Conservation (phyloP, 2,888 invertebrate genomes). For the Nomada lathburiana region DNA sequence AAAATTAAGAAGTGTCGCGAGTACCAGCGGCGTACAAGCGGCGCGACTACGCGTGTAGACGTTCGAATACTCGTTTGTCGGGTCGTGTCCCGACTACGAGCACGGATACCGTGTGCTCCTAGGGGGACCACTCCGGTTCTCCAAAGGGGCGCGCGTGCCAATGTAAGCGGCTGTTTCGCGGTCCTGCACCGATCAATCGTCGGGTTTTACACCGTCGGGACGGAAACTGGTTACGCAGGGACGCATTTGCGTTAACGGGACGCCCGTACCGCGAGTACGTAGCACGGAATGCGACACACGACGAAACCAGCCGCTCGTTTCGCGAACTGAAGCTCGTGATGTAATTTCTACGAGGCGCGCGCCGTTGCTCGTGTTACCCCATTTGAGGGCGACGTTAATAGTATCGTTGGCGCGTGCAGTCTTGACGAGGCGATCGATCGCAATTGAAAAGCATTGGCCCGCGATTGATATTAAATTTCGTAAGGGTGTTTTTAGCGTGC, state of each 20-base stretch:
- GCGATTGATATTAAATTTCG: background rate
- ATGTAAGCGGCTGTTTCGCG: slow-evolving; percentile 67
- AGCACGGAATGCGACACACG: slow-evolving; percentile 36
- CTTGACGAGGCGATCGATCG: background rate
- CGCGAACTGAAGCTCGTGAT: slow-evolving; percentile 1
- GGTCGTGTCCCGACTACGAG: slow-evolving; percentile 45
- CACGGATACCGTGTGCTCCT: slow-evolving; percentile 48
- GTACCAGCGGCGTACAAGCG: background rate
- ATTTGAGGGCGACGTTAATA: background rate
- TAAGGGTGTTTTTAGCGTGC: no score
- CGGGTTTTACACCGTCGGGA: slow-evolving; percentile 60
- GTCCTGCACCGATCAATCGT: slow-evolving; percentile 66
- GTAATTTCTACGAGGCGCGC: slow-evolving; percentile 1
- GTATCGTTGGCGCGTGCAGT: background rate
- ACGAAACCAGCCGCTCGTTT: background rate
- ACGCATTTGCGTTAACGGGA: slow-evolving; percentile 68
- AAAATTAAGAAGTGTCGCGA: slow-evolving; percentile 29
- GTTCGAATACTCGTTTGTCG: slow-evolving; percentile 54
- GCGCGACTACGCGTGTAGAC: slow-evolving; percentile 7
- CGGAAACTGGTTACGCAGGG: slow-evolving; percentile 65
- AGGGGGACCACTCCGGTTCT: slow-evolving; percentile 59
- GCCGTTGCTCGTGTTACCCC: background rate
- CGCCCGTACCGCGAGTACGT: slow-evolving; percentile 54
- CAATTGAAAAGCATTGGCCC: background rate
- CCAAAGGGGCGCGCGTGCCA: slow-evolving; percentile 65